A percentile compares a stretch with the other conserved stretches of the same genome.
Evolutionary conservation across 1,140 invertebrate species (phyloP).

Genomic region (Odontomachus brunneus): DNA sequence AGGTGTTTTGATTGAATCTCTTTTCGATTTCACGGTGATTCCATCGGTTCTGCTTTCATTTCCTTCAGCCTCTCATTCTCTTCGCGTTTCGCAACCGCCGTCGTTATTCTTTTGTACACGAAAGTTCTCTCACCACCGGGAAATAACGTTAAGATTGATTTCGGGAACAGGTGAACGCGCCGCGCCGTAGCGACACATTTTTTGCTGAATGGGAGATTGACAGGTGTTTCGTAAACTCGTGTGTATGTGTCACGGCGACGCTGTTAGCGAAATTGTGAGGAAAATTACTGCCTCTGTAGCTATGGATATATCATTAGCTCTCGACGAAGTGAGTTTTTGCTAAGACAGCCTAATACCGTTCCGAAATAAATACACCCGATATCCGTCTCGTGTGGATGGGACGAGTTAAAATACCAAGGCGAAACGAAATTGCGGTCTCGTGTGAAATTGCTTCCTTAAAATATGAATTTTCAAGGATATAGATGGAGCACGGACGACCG

Average conservation of each 20-base stretch:
- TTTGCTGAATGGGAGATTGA: conserved; percentile 39
- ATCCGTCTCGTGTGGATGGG: background rate
- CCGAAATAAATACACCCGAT: conserved; percentile 13
- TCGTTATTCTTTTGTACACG: background rate
- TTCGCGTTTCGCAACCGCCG: background rate
- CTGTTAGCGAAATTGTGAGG: conserved; percentile 30
- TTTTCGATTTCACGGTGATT: too few relatives aligned
- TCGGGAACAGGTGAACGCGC: conserved; percentile 24
- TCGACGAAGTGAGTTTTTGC: conserved; percentile 43
- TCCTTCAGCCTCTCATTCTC: conserved; percentile 9
- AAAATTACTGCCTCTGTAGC: conserved; percentile 20
- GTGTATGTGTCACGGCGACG: conserved; percentile 25
- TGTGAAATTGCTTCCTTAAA: conserved; percentile 9
- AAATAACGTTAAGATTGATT: conserved; percentile 22
- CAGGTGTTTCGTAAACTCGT: conserved; percentile 43
- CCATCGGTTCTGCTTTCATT: too few relatives aligned
- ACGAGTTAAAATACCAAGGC: background rate
- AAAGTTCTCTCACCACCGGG: conserved; percentile 8
- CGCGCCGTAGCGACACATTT: background rate
- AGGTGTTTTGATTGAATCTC: too few relatives aligned
- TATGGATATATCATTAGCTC: conserved; percentile 35
- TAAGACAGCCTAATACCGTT: conserved; percentile 1
- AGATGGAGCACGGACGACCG: background rate
- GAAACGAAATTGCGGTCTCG: conserved; percentile 14
- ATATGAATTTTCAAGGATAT: background rate